Evolutionary conservation across 2,113 vertebrate species (phyloP), one percentile per base, ranked within the genome.

Genomic region (Ochotona princeps): DNA sequence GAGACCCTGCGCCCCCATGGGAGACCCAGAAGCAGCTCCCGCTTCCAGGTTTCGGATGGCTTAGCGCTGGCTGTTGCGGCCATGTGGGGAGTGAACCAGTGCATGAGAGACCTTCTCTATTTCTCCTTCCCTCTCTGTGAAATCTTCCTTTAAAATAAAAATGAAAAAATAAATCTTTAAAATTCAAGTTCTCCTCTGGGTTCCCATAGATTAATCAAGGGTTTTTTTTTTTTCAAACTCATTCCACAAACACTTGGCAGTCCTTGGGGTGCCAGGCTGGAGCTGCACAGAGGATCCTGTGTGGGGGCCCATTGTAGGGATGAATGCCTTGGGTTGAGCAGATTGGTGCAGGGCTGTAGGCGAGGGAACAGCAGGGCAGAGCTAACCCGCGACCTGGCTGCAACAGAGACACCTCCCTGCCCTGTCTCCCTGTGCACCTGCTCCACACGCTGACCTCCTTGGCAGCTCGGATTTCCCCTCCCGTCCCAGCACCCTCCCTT

Each of bases 301-400:
- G 20, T 76, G n/a, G n/a, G 12, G 25, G n/a, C 6, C 4, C 21
- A 4, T 14, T 14, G 54, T 15, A 18, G 54, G 35, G 35, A 11
- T 73, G 70, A 70, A 38, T 35, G 35, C 70, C 25, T 20, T 11
- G 23, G 61, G 12, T 12, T 12, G n/a, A 17, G 47, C 14, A 28
- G 1, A 11, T 61, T 32, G 72, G 63, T 4, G 20, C 30, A 63
- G 26, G 79, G 25, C 35, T 15, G 38, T 14, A 1, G 7, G 4
- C 0, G 69, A 76, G 51, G 25, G 80, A 44, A 51, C 17, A 17
- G n/a, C 25, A 2, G 2, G 12, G 11, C 20, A 0, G 51, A n/a
- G 25, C 10, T 2, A 17, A 20, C 26, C 47, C 8, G 20, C n/a
- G 51, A 38, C 28, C 49, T 0, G 28, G 4, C 11, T 60, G 32